phyloP scores from a whole-genome alignment of 2,113 vertebrate species.

The Larimichthys polyactis region DNA sequence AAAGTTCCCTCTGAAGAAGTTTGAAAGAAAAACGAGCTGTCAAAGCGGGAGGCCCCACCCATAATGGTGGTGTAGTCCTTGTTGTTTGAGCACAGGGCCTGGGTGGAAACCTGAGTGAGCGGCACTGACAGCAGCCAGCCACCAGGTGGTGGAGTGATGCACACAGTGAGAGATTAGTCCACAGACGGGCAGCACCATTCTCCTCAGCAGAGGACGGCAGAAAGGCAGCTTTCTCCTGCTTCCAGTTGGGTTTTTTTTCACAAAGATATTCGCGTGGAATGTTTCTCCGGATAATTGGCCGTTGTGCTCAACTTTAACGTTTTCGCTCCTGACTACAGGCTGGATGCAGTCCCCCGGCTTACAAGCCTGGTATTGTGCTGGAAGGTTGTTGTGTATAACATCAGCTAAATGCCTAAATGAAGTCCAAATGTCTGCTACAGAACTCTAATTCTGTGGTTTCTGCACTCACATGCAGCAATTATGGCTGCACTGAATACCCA shows the following conservation, averaged over 20 bases:
- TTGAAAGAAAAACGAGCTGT: constrained; percentile 34
- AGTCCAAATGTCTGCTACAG: constrained; percentile 8
- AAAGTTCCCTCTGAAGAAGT: constrained; percentile 34
- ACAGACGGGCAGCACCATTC: constrained; percentile 22
- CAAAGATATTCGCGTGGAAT: background rate
- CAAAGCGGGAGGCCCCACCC: constrained; percentile 66
- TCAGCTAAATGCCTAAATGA: constrained; percentile 12
- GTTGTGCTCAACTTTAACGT: background rate
- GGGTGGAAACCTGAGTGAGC: constrained; percentile 37
- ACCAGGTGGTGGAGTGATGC: constrained; percentile 82
- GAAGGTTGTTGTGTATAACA: constrained; percentile 14
- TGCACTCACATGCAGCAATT: constrained; percentile 2
- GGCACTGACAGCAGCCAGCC: constrained; percentile 61
- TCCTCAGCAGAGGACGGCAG: constrained; percentile 8
- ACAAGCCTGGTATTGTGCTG: background rate
- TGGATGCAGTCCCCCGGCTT: background rate
- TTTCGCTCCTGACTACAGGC: background rate
- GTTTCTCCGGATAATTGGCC: background rate
- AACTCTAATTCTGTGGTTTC: constrained; percentile 22
- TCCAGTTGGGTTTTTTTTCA: background rate
- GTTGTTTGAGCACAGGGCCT: constrained; percentile 42
- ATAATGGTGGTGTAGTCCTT: constrained; percentile 39
- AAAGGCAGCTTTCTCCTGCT: constrained; percentile 11
- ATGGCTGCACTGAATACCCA: constrained; percentile 6
- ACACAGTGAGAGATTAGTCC: constrained; percentile 39